A percentile compares a stretch with the other conserved stretches of the same genome.
Evolutionary conservation across 2,888 invertebrate species (phyloP).

Genomic region (Acleris emargana): DNA sequence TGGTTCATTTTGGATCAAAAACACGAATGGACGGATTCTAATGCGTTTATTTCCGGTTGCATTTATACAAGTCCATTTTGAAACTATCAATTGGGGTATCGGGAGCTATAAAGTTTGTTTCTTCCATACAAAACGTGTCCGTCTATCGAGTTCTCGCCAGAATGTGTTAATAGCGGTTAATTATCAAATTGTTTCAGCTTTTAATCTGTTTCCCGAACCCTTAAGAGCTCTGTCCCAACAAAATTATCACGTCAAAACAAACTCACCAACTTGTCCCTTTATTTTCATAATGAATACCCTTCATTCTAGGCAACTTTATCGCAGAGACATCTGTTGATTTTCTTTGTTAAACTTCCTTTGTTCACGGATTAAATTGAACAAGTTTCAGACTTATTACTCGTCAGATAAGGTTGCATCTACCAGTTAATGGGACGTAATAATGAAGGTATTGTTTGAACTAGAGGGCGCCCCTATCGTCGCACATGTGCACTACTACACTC

Average conservation of each 20-base stretch:
- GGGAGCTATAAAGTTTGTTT: no score
- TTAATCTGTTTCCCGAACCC: constrained; percentile 30
- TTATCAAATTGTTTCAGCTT: constrained; percentile 27
- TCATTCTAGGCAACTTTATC: constrained; percentile 39
- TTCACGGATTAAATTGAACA: constrained; percentile 30
- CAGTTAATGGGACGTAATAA: constrained; percentile 32
- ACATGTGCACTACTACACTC: constrained; percentile 44
- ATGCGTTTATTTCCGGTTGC: no score
- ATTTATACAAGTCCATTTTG: no score
- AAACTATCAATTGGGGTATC: no score
- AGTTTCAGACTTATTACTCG: constrained; percentile 37
- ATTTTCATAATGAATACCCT: constrained; percentile 40
- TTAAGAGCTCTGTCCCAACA: constrained; percentile 21
- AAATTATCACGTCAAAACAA: constrained; percentile 38
- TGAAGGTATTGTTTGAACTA: constrained; percentile 44
- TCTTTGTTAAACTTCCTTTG: constrained; percentile 39
- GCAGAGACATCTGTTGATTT: constrained; percentile 41
- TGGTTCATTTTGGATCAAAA: no score
- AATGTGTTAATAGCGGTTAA: constrained; percentile 9
- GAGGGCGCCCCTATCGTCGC: constrained; percentile 40
- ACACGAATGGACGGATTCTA: no score
- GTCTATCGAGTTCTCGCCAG: no score
- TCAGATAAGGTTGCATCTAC: constrained; percentile 34
- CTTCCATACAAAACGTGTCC: no score
- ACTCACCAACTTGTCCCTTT: constrained; percentile 37